Base-by-base conservation (phyloP, 2,797 vertebrate species). In the Corythornis leucogaster region DNA sequence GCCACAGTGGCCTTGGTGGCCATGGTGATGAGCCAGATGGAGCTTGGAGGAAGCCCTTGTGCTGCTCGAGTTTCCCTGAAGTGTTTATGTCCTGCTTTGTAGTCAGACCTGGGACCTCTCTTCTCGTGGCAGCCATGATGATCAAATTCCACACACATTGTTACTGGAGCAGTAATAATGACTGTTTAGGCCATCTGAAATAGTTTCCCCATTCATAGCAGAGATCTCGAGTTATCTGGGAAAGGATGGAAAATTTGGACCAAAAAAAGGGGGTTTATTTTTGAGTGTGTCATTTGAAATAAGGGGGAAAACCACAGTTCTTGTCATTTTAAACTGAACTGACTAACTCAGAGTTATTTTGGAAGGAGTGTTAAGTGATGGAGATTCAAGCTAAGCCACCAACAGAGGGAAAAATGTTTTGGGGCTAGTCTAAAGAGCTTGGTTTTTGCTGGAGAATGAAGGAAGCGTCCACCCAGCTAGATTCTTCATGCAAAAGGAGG, bases 331-430 rank as follows among this genome's bases (percentile, higher is more conserved):
- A n/a, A 76, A 57, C 53, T 26, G 33, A 82, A 31, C 61, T 26
- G 55, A 61, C 84, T 50, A 21, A 33, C 75, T 82, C 2, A 1
- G 73, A 55, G 76, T 68, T 92, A 31, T 82, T 90, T 74, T 46
- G 62, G 80, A 69, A 85, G 69, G 80, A 38, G 14, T 3, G 12
- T 59, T n/a, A 69, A 38, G 78, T 57, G 61, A 69, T 82, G 78
- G 78, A 94, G 78, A 61, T 73, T 84, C 53, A 64, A 81, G 84
- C 54, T 91, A 71, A 82, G 87, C 54, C 76, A 67, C 64, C 13
- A 8, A 30, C 0, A 3, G 20, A 45, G 78, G 51, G 48, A 81
- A 73, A 85, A 48, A 5, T 61, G 63, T 64, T 86, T 71, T 35
- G 69, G 62, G 66, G 33, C 38, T 77, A 13, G 15, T 57, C 63